These are phyloP conservation scores for Drosophila nebulosa DNA, from an alignment of 1,140 invertebrate species.

Conservation along the genomic window DNA sequence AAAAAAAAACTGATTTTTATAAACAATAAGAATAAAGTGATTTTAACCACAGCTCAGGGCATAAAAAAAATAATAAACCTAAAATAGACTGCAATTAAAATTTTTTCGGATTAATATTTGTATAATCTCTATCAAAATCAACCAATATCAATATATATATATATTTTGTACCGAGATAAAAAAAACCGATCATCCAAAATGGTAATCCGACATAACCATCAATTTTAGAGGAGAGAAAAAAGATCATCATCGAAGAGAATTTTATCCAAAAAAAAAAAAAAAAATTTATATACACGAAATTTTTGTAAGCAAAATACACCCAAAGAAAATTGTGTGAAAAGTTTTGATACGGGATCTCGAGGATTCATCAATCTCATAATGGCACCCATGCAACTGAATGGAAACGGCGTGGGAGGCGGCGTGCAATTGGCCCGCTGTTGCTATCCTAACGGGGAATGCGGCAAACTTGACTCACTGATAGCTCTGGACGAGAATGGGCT, in stretches of 20 bases:
- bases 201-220: constrained; percentile 3
- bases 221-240: background rate
- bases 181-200: constrained; percentile 2
- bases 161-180: background rate
- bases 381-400: constrained; percentile 63
- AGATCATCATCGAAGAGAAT: background rate
- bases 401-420: constrained; percentile 32
- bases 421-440: constrained; percentile 85
- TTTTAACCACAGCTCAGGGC: constrained; percentile 37
- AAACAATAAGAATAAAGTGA: background rate
- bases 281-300: constrained; percentile 6
- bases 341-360: constrained; percentile 2
- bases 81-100: background rate
- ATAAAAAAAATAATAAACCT: background rate
- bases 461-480: constrained; percentile 86
- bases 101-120: background rate
- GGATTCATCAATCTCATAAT: constrained; percentile 25
- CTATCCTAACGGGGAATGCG: constrained; percentile 89
- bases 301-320: background rate
- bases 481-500: constrained; percentile 88
- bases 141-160: background rate
- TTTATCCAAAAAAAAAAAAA: background rate
- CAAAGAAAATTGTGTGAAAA: background rate
- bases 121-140: background rate
- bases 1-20: constrained; percentile 10